A percentile compares a stretch with the other conserved stretches of the same genome.
Conservation (phyloP, 2,113 vertebrate genomes). For the Mustelus asterias region DNA sequence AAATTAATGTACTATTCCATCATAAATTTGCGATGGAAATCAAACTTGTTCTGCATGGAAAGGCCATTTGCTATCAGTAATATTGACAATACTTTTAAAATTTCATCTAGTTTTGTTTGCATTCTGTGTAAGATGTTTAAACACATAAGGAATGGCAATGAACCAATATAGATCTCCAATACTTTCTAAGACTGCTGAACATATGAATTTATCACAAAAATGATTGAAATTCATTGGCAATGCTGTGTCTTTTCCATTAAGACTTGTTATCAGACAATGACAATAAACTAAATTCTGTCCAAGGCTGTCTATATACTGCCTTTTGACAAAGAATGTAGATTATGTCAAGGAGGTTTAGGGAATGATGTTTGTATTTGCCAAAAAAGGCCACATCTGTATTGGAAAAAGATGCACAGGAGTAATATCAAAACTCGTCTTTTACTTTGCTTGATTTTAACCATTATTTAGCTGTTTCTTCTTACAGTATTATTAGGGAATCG, state of each 20-base stretch:
- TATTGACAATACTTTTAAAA: slow-evolving; percentile 99
- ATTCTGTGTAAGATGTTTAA: slow-evolving; percentile 99
- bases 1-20: slow-evolving; percentile 99
- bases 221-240: slow-evolving; percentile 99
- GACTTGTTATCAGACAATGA: slow-evolving; percentile 90
- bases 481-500: neutral
- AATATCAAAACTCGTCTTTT: slow-evolving; percentile 17
- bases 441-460: slow-evolving; percentile 15
- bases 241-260: slow-evolving; percentile 98
- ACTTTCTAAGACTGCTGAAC: slow-evolving; percentile 89
- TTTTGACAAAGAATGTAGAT: slow-evolving; percentile 67
- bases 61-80: slow-evolving; percentile 99
- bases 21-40: slow-evolving; percentile 98
- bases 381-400: slow-evolving; percentile 26
- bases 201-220: slow-evolving; percentile 99
- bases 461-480: neutral
- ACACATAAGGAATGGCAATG: slow-evolving; percentile 99
- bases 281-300: slow-evolving; percentile 87
- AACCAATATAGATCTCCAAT: slow-evolving; percentile 98
- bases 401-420: neutral
- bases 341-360: slow-evolving; percentile 57
- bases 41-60: slow-evolving; percentile 98
- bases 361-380: slow-evolving; percentile 27
- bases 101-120: slow-evolving; percentile 99
- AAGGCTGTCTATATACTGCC: slow-evolving; percentile 76